Percentiles rank a stretch among this genome's conserved stretches.
Evolutionary conservation across 2,888 invertebrate species (phyloP).

Genomic region (Polietes domitor): DNA sequence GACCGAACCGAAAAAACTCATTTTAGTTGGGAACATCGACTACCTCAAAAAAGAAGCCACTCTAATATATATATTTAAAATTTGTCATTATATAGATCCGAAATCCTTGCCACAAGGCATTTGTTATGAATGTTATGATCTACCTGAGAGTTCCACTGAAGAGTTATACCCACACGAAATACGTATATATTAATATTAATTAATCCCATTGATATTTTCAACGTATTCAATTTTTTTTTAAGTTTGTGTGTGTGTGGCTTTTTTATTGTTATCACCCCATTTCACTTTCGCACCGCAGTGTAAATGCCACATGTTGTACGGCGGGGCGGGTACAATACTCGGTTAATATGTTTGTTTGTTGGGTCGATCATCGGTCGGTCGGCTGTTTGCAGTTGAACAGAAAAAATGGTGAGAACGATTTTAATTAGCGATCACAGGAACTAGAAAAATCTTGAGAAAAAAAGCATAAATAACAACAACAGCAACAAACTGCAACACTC

Average conservation of each 20-base stretch:
- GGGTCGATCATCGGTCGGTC: neutral
- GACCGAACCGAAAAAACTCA: too few species aligned
- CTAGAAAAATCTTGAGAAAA: constrained; percentile 49
- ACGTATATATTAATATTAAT: too few species aligned
- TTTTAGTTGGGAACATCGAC: too few species aligned
- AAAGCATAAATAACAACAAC: neutral
- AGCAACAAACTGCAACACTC: neutral
- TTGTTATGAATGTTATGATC: too few species aligned
- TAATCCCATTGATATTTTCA: too few species aligned
- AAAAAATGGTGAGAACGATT: constrained; percentile 68
- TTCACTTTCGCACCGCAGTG: neutral
- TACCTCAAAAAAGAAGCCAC: too few species aligned
- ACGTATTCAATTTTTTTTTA: neutral
- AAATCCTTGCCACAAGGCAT: too few species aligned
- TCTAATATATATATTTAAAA: too few species aligned
- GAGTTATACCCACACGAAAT: too few species aligned
- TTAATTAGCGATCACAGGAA: constrained; percentile 68
- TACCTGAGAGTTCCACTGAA: too few species aligned
- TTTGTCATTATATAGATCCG: too few species aligned
- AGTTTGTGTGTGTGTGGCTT: neutral
- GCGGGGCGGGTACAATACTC: constrained; percentile 10
- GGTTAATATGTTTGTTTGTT: constrained; percentile 31
- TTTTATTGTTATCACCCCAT: too few species aligned
- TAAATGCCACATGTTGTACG: constrained; percentile 15
- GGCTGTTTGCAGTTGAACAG: constrained; percentile 33